These are phyloP conservation scores for Thryonomys swinderianus DNA, from an alignment of 2,113 vertebrate species.

Conservation along the genomic window DNA sequence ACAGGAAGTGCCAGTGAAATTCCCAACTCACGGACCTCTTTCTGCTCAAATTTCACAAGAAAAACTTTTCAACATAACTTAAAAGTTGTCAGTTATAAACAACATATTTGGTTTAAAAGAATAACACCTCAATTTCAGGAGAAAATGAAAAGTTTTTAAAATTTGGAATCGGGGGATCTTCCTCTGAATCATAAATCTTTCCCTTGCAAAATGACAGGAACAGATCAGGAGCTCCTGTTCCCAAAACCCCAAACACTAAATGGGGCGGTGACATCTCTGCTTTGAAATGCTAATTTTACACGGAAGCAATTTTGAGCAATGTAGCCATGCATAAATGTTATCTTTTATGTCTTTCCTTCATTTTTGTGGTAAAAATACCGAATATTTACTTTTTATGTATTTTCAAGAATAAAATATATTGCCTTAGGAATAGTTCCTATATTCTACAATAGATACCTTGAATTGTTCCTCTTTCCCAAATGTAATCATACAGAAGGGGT, in stretches of 20 bases:
- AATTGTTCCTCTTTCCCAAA: background rate
- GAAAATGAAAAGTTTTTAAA: background rate
- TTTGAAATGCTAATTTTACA: background rate
- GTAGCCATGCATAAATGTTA: background rate
- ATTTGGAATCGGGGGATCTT: background rate
- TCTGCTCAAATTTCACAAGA: background rate
- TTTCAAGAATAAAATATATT: background rate
- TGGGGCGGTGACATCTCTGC: background rate
- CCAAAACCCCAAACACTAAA: fast-evolving
- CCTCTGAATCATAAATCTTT: background rate
- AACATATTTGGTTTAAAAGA: background rate
- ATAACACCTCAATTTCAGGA: background rate
- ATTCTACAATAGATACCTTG: background rate
- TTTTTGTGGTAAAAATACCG: background rate
- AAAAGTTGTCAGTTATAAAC: background rate
- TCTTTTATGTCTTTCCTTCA: background rate
- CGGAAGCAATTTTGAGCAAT: background rate
- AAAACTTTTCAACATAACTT: background rate
- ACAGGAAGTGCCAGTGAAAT: background rate
- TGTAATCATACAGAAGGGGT: background rate
- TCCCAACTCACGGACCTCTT: background rate
- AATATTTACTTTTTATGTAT: background rate
- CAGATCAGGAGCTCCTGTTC: background rate
- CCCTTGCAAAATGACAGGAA: background rate
- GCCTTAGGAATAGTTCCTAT: too few species aligned